Percentiles rank a stretch among this genome's conserved stretches.
phyloP scores from a whole-genome alignment of 2,888 invertebrate species.

The Lottia gigantea region DNA sequence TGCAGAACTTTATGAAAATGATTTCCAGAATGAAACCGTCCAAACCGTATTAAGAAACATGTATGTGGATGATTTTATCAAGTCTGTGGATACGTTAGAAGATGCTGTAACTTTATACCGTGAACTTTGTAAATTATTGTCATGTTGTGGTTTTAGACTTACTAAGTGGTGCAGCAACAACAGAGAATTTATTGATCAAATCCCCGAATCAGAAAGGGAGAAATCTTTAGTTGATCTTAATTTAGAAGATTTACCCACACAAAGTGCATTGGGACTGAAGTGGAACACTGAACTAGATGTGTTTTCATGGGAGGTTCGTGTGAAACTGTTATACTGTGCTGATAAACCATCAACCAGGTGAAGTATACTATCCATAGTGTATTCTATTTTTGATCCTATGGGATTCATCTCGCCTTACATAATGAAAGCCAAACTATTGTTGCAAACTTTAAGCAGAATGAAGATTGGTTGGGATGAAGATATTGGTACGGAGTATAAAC shows the following conservation, averaged over 20 bases:
- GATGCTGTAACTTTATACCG: background rate
- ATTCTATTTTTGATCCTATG: background rate
- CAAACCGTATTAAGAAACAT: slow-evolving; percentile 8
- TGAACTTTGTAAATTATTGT: background rate
- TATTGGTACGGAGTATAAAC: background rate
- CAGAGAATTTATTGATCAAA: background rate
- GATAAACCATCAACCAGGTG: background rate
- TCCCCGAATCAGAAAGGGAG: background rate
- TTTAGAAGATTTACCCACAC: background rate
- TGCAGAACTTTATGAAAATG: background rate
- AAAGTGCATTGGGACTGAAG: background rate
- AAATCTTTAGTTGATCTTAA: too few species aligned
- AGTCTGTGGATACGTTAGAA: background rate
- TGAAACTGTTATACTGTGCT: background rate
- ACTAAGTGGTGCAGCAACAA: background rate
- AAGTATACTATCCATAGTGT: background rate
- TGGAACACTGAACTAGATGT: background rate
- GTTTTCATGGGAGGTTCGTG: background rate
- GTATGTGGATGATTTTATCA: slow-evolving; percentile 14
- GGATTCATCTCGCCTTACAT: background rate
- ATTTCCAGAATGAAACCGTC: background rate
- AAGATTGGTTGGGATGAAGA: background rate
- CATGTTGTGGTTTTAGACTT: background rate
- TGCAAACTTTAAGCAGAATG: background rate
- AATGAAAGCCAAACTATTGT: background rate